These are phyloP conservation scores for Hirtodrosophila histrioides DNA, from an alignment of 2,888 invertebrate species.

Conservation along the genomic window DNA sequence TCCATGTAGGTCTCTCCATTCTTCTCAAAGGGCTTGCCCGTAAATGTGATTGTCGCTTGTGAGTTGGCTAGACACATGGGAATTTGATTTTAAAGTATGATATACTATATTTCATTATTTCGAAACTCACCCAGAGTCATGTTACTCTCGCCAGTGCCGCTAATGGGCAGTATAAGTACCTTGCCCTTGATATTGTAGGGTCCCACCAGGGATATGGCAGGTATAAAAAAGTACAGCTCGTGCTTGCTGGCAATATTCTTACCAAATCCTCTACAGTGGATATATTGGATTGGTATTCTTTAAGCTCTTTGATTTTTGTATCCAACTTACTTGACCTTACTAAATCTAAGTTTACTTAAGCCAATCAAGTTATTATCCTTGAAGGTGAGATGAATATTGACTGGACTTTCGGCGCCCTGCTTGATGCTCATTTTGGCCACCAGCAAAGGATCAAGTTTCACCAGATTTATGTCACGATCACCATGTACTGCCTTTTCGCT, in stretches of 20 bases:
- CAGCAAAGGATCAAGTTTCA: conserved; percentile 74
- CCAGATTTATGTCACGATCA: conserved; percentile 69
- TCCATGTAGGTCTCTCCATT: conserved; percentile 79
- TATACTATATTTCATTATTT: background rate
- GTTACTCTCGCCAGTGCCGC: conserved; percentile 77
- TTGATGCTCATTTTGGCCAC: conserved; percentile 70
- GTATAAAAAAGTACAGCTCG: conserved; percentile 41
- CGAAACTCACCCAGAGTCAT: conserved; percentile 64
- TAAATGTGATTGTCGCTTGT: conserved; percentile 30
- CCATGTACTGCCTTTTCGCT: conserved; percentile 55
- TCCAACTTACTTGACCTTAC: conserved; percentile 68
- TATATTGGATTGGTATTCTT: background rate
- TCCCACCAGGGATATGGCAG: conserved; percentile 53
- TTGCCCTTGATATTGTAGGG: conserved; percentile 82
- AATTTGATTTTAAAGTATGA: too few species aligned
- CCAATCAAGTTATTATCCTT: conserved; percentile 71
- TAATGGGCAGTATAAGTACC: conserved; percentile 82
- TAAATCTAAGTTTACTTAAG: conserved; percentile 44
- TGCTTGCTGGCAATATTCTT: conserved; percentile 61
- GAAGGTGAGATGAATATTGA: conserved; percentile 80
- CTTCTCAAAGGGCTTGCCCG: conserved; percentile 56
- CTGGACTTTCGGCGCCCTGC: conserved; percentile 81
- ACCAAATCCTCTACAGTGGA: conserved; percentile 66
- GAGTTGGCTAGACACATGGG: conserved; percentile 13
- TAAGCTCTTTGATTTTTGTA: fast-evolving